Conservation (phyloP, 2,797 vertebrate genomes). For the Prunella strophiata region DNA sequence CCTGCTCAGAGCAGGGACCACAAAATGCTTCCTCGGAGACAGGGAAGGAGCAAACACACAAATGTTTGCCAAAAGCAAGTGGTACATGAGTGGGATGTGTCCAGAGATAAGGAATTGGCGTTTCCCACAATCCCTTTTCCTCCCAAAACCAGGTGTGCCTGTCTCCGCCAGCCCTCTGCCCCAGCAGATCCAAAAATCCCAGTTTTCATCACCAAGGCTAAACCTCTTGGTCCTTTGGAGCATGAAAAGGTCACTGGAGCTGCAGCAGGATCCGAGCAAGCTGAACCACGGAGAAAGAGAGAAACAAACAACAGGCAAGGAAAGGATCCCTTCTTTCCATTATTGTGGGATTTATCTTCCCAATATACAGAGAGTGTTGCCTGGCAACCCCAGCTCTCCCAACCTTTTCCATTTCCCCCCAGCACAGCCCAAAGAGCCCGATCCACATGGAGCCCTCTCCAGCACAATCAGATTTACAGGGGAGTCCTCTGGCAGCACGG, state of each 20-base stretch:
- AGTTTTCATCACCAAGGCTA: background rate
- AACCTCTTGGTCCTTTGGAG: background rate
- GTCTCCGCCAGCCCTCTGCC: background rate
- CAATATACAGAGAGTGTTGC: slow-evolving; percentile 51
- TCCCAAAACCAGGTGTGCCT: background rate
- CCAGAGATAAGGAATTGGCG: background rate
- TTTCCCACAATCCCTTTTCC: background rate
- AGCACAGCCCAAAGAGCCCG: slow-evolving; percentile 4
- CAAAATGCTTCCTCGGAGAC: background rate
- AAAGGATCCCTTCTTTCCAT: slow-evolving; percentile 39
- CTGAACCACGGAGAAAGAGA: background rate
- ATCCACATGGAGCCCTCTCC: background rate
- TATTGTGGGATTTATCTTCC: slow-evolving; percentile 61
- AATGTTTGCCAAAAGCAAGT: background rate
- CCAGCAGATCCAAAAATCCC: background rate
- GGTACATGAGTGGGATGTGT: background rate
- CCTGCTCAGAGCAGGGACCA: rapidly evolving
- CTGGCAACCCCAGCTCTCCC: slow-evolving; percentile 35
- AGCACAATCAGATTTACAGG: background rate
- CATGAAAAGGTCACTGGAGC: background rate
- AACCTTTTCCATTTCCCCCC: slow-evolving; percentile 36
- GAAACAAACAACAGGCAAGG: background rate
- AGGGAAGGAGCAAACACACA: background rate
- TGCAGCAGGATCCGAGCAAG: background rate
- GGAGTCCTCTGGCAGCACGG: rapidly evolving